Percentiles rank a stretch among this genome's conserved stretches.
These are phyloP conservation scores for Philotrypesis tridentata DNA, from an alignment of 1,140 invertebrate species.

Conservation along the genomic window DNA sequence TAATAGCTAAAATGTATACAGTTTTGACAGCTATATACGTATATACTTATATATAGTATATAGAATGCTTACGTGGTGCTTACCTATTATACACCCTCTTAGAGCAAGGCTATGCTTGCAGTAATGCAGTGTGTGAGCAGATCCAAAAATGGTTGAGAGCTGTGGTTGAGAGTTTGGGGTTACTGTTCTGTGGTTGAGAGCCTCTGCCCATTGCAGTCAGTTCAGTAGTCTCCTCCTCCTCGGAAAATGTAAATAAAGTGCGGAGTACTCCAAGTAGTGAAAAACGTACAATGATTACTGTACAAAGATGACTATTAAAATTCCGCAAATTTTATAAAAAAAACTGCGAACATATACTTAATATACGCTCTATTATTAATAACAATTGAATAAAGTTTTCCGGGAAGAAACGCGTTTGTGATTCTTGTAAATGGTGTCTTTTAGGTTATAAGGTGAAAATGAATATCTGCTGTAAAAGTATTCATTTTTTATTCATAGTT, in stretches of 20 bases:
- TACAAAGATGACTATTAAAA: background rate
- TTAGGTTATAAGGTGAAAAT: conserved; percentile 42
- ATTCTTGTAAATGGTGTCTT: conserved; percentile 14
- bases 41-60: background rate
- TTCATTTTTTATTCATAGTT: conserved; percentile 19
- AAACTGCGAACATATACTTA: background rate
- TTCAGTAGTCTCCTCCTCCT: no score
- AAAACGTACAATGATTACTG: background rate
- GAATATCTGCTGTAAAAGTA: conserved; percentile 18
- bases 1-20: no score
- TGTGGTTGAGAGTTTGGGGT: no score
- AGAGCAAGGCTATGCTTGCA: no score
- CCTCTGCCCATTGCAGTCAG: background rate
- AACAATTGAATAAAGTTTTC: background rate
- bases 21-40: no score
- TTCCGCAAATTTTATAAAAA: background rate
- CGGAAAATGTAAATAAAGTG: conserved; percentile 17
- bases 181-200: background rate
- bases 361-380: background rate
- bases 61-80: no score
- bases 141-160: no score
- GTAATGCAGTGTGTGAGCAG: background rate
- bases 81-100: no score
- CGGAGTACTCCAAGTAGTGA: background rate
- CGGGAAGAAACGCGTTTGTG: background rate